A percentile compares a stretch with the other conserved stretches of the same genome.
Conservation (phyloP, 1,140 invertebrate genomes). For the Cylas formicarius region DNA sequence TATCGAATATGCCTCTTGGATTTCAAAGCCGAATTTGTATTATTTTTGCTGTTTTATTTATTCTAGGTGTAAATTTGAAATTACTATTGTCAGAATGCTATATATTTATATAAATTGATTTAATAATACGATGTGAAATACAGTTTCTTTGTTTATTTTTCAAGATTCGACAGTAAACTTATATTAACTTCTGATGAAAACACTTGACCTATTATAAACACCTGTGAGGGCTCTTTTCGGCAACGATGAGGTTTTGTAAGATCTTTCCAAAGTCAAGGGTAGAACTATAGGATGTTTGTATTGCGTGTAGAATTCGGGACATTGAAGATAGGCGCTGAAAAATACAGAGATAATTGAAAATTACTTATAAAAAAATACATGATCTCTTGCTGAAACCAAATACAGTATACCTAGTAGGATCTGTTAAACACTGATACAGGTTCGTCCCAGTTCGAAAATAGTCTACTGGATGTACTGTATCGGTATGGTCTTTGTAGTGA, state of each 20-base stretch:
- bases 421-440: conserved; percentile 45
- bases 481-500: conserved; percentile 50
- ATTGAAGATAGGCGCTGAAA: conserved; percentile 47
- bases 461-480: conserved; percentile 44
- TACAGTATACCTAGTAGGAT: conserved; percentile 44
- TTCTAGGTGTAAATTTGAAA: no score
- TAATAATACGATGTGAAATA: no score
- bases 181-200: conserved; percentile 28
- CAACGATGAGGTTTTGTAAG: conserved; percentile 43
- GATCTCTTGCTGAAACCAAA: conserved; percentile 1
- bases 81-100: no score
- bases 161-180: conserved; percentile 11
- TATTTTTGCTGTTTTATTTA: no score
- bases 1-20: no score
- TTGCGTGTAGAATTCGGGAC: conserved; percentile 47
- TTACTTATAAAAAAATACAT: conserved; percentile 8
- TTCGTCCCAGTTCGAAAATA: conserved; percentile 48
- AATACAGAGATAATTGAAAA: conserved; percentile 9
- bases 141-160: no score
- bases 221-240: conserved; percentile 47
- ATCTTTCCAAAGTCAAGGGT: conserved; percentile 44
- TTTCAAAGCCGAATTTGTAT: no score
- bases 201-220: conserved; percentile 30
- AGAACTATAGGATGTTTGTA: conserved; percentile 50
- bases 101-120: no score